Percentiles rank a stretch among this genome's conserved stretches.
Conservation (phyloP, 1,140 invertebrate genomes). For the Aphis craccivora region DNA sequence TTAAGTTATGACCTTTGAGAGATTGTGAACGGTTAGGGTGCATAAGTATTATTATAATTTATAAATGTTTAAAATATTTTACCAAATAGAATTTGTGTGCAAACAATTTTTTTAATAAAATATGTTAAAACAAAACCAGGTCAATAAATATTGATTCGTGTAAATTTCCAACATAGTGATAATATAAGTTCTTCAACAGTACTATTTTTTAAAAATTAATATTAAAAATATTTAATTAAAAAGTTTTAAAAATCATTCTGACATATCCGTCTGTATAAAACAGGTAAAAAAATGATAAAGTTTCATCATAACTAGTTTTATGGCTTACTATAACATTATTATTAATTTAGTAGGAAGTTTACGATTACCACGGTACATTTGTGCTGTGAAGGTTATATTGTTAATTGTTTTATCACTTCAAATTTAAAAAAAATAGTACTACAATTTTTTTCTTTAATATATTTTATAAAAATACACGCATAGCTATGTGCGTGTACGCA, state of each 20-base stretch:
- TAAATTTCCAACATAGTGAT: background rate
- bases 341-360: conserved; percentile 21
- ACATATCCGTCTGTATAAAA: background rate
- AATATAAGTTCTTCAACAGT: background rate
- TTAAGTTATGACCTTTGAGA: background rate
- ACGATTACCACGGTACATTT: background rate
- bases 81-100: background rate
- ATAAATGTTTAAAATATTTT: background rate
- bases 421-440: background rate
- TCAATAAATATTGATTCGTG: background rate
- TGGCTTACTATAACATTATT: background rate
- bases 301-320: conserved; percentile 5
- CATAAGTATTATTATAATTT: background rate
- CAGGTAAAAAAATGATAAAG: background rate
- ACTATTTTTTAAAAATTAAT: background rate
- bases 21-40: background rate
- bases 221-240: background rate
- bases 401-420: background rate
- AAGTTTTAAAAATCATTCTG: background rate
- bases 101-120: background rate
- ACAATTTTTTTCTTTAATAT: background rate
- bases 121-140: background rate
- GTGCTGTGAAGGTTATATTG: background rate
- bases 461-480: background rate
- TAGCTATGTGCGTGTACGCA: background rate